A percentile compares a stretch with the other conserved stretches of the same genome.
Evolutionary conservation across 2,797 vertebrate species (phyloP).

Genomic region (Pseudochirops corinnae): DNA sequence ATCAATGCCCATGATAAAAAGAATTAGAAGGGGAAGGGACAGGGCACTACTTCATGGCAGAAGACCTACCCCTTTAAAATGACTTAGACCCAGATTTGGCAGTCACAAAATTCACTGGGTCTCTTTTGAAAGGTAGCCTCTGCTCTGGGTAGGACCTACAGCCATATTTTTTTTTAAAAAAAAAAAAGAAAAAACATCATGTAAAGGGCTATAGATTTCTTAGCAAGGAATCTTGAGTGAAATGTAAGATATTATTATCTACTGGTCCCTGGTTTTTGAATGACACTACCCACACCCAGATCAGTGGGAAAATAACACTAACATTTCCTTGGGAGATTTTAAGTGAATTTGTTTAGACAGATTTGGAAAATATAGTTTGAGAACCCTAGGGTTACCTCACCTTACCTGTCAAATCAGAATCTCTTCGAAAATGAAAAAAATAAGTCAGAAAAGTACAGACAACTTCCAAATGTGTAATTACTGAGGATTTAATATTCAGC

Average conservation of each 20-base stretch:
- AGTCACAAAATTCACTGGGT: background rate
- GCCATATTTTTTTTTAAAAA: no score
- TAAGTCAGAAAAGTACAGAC: background rate
- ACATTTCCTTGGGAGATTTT: conserved; percentile 48
- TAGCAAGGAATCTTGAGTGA: background rate
- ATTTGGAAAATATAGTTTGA: conserved; percentile 63
- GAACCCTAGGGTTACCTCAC: conserved; percentile 57
- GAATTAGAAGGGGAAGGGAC: background rate
- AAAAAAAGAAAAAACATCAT: background rate
- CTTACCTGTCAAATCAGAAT: conserved; percentile 64
- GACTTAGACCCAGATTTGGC: background rate
- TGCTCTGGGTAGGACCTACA: background rate
- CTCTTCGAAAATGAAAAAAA: conserved; percentile 36
- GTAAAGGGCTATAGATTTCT: background rate
- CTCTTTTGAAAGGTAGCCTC: background rate
- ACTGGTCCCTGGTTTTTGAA: conserved; percentile 37
- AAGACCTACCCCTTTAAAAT: background rate
- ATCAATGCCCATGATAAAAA: background rate
- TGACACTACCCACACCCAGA: conserved; percentile 35
- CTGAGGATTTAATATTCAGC: background rate
- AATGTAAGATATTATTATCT: background rate
- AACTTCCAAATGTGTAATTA: background rate
- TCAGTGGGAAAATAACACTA: conserved; percentile 9
- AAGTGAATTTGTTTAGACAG: conserved; percentile 60
- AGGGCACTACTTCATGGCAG: background rate